phyloP scores from a whole-genome alignment of 2,888 invertebrate genomes.

The Netelia inedita region DNA sequence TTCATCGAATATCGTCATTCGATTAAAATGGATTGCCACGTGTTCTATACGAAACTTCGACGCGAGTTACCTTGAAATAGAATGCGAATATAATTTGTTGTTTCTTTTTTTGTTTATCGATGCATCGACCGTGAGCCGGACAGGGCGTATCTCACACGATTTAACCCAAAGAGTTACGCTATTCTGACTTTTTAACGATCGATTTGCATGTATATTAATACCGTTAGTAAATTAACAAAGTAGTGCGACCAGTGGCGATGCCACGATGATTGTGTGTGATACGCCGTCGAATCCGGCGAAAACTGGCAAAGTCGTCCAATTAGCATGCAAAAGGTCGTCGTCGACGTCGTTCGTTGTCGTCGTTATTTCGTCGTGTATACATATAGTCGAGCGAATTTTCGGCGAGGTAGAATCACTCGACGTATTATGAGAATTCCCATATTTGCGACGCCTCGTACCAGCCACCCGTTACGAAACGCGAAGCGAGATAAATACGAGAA shows the following conservation, averaged over 20 bases:
- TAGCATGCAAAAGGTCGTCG: slow-evolving; percentile 63
- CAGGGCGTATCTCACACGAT: neutral
- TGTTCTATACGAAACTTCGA: no score
- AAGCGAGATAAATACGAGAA: slow-evolving; percentile 1
- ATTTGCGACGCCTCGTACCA: slow-evolving; percentile 40
- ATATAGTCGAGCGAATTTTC: slow-evolving; percentile 37
- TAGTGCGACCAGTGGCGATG: slow-evolving; percentile 40
- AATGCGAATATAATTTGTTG: neutral
- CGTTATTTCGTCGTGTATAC: neutral
- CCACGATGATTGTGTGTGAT: slow-evolving; percentile 30
- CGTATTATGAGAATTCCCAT: slow-evolving; percentile 37
- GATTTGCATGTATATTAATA: slow-evolving; percentile 21
- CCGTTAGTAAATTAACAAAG: slow-evolving; percentile 63
- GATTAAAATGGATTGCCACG: no score
- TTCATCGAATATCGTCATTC: no score
- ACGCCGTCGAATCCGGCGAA: slow-evolving; percentile 33
- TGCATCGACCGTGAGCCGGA: neutral
- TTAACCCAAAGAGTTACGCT: slow-evolving; percentile 13
- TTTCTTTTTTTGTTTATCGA: neutral
- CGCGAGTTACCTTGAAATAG: neutral
- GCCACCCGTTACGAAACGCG: slow-evolving; percentile 43
- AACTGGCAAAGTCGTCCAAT: slow-evolving; percentile 54
- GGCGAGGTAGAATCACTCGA: neutral
- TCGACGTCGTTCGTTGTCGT: slow-evolving; percentile 27
- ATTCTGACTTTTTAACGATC: slow-evolving; percentile 21